phyloP scores from a whole-genome alignment of 2,888 invertebrate genomes.

The Erannis defoliaria region DNA sequence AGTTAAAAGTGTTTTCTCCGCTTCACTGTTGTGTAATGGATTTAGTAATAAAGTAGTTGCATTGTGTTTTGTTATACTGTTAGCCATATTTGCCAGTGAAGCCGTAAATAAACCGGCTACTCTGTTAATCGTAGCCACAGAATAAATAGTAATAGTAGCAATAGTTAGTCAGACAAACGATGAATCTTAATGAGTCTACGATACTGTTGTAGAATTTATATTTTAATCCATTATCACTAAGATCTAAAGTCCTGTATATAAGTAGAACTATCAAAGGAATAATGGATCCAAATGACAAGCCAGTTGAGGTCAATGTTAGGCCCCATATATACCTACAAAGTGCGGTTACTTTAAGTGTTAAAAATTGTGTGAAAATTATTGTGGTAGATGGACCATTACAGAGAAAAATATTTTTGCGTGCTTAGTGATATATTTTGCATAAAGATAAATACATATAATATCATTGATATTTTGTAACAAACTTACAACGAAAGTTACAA shows the following conservation, averaged over 20 bases:
- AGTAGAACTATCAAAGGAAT: background rate
- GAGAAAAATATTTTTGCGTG: too few relatives aligned
- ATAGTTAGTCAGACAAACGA: constrained; percentile 8
- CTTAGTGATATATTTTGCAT: too few relatives aligned
- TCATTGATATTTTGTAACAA: too few relatives aligned
- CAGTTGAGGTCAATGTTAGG: constrained; percentile 19
- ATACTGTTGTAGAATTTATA: background rate
- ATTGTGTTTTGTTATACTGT: constrained; percentile 3
- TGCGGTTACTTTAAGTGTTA: background rate
- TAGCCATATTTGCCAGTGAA: background rate
- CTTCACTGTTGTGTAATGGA: constrained; percentile 11
- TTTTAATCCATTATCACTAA: background rate
- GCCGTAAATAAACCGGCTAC: background rate
- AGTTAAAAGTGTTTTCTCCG: constrained; percentile 8
- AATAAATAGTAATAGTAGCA: background rate
- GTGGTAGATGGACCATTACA: background rate
- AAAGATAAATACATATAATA: too few relatives aligned
- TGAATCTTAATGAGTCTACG: constrained; percentile 34
- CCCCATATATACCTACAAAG: background rate
- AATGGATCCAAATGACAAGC: constrained; percentile 8
- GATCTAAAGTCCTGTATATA: constrained; percentile 22
- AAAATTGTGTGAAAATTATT: background rate
- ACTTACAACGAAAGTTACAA: too few relatives aligned
- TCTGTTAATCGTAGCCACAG: background rate
- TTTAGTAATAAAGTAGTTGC: background rate